Evolutionary conservation across 2,113 vertebrate species (phyloP), one percentile per base, ranked within the genome.

Genomic region (Mola mola): DNA sequence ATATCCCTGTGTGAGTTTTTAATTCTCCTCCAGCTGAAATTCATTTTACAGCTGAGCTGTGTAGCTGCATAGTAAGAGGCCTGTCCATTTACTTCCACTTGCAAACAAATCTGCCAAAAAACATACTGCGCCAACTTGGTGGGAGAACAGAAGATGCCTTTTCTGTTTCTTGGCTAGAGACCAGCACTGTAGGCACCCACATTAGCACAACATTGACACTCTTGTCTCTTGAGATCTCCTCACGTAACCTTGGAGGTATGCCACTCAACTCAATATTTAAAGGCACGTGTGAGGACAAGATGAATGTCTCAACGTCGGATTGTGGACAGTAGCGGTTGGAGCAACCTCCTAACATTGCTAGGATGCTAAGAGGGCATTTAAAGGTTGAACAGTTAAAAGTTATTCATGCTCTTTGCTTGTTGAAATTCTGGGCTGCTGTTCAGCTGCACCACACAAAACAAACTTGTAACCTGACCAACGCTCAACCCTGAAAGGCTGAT

Each of bases 31-130:
- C 55, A 79, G 61, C 74, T 81, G 53, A 74, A 50, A 49, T 77
- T 26, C 52, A 72, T 70, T 81, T 55, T 72, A 76, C 40, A 60
- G 66, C 66, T 36, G 66, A 76, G 82, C 38, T 63, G 74, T 79
- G 66, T 61, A 13, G 69, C 43, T 48, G 85, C 73, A 86, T 87
- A 84, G 52, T 62, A 84, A 90, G 61, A 80, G 59, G 79, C 47
- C 52, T 21, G 26, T 31, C 76, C 71, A 78, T 90, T 92, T 82
- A 88, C 70, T 66, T 70, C 41, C 40, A 31, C 75, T 86, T 82
- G 78, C 79, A 80, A 61, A 52, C 20, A 36, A 21, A 21, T 8
- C 3, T 53, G 72, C 75, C 81, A 73, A 53, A 43, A 55, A 40
- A 47, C 48, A 38, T 55, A 61, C 46, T 3, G 7, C 71, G 75